Base-by-base conservation (phyloP, 2,113 vertebrate species). In the Prochilodus magdalenae region DNA sequence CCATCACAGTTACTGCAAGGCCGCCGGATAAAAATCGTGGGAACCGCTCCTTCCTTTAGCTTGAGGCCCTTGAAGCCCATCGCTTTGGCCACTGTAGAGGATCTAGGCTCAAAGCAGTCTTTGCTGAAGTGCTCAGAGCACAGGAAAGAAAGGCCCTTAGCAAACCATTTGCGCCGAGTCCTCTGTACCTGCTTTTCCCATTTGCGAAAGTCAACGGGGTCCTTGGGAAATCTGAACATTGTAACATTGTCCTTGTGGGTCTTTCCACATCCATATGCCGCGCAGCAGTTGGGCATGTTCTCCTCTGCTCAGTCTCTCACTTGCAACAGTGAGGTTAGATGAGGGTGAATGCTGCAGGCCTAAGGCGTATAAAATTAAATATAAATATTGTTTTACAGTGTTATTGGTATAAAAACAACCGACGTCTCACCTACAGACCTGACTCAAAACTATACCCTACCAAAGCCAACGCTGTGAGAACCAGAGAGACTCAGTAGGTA, bases 151-250 rank as follows among this genome's bases (percentile, higher is more conserved):
- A 77, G 86, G 4, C 88, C 75, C 1, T 89, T 88, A 26, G 93
- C 94, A 0, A 72, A 36, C 94, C 94, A 95, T 4, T 88, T 80
- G 12, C 20, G 24, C 3, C 91, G 91, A 14, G 90, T 93, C 26
- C 85, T 92, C 76, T 94, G 93, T 14, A 95, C 93, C 89, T 95
- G 94, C 79, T 92, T 94, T 75, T 94, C 91, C 94, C 94, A 95
- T 88, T 92, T 94, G 5, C 65, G 79, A 83, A 92, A 92, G 59
- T 93, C 92, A 3, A 76, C 83, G 0, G 73, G 73, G 59, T 95
- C 92, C n/a, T 92, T 94, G 40, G 94, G 94, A 84, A 95, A 95
- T 75, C 83, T 91, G 75, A 91, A 94, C 44, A 94, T 81, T 0
- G 86, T 91, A 63, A 93, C 89, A 4, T 88, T 90, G 72, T 94